A percentile compares a stretch with the other conserved stretches of the same genome.
phyloP scores from a whole-genome alignment of 2,888 invertebrate species.

The Strigamia transsilvanica region DNA sequence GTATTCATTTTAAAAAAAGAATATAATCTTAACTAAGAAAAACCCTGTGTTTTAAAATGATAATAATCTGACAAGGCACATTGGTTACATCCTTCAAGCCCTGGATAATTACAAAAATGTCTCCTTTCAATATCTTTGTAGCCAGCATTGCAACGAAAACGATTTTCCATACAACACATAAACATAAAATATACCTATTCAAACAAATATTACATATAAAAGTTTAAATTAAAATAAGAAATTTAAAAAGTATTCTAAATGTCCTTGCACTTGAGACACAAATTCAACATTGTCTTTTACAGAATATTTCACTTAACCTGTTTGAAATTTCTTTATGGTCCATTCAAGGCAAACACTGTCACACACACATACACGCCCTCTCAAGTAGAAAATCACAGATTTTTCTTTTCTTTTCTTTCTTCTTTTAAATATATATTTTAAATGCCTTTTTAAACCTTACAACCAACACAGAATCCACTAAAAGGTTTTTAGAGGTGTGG shows the following conservation, averaged over 20 bases:
- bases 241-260: slow-evolving; percentile 1
- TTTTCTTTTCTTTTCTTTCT: slow-evolving; percentile 4
- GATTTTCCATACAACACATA: neutral
- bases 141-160: slow-evolving; percentile 1
- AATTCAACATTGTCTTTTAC: neutral
- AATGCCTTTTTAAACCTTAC: slow-evolving; percentile 20
- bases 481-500: neutral
- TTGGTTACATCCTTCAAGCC: slow-evolving; percentile 40
- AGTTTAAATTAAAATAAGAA: slow-evolving; percentile 4
- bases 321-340: neutral
- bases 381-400: slow-evolving; percentile 26
- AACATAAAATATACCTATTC: slow-evolving; percentile 2
- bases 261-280: slow-evolving; percentile 35
- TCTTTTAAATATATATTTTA: neutral
- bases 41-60: neutral
- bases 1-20: neutral
- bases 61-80: slow-evolving; percentile 23
- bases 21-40: neutral
- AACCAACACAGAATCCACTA: slow-evolving; percentile 22
- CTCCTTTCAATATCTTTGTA: neutral
- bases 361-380: slow-evolving; percentile 11
- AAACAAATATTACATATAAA: neutral
- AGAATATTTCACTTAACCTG: neutral
- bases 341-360: slow-evolving; percentile 10
- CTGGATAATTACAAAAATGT: slow-evolving; percentile 34